phyloP scores from a whole-genome alignment of 1,140 invertebrate species.

The Carposina sasakii region DNA sequence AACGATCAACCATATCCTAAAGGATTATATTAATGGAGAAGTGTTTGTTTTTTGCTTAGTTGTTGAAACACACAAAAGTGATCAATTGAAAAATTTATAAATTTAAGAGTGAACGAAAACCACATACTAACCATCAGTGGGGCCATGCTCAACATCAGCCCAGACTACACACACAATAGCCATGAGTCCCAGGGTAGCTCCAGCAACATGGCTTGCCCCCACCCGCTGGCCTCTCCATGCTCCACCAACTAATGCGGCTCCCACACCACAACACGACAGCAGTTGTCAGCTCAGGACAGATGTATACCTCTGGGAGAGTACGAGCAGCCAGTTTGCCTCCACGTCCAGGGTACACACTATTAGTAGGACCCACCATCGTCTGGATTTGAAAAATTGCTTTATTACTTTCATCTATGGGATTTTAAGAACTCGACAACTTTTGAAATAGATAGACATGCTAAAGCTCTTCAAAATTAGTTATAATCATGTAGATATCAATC shows the following conservation, averaged over 20 bases:
- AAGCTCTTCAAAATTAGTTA: no score
- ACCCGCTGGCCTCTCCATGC: slow-evolving; percentile 80
- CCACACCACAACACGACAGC: slow-evolving; percentile 90
- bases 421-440: no score
- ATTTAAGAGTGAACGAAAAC: slow-evolving; percentile 15
- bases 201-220: slow-evolving; percentile 82
- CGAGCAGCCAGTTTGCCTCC: slow-evolving; percentile 60
- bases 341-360: slow-evolving; percentile 77
- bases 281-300: slow-evolving; percentile 79
- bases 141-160: slow-evolving; percentile 84
- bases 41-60: no score
- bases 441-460: no score
- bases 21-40: no score
- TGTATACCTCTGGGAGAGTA: slow-evolving; percentile 64
- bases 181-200: slow-evolving; percentile 85
- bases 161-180: slow-evolving; percentile 88
- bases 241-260: slow-evolving; percentile 83
- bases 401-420: no score
- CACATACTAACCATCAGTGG: slow-evolving; percentile 75
- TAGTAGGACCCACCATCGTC: slow-evolving; percentile 56
- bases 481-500: no score
- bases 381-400: slow-evolving; percentile 16
- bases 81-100: slow-evolving; percentile 5
- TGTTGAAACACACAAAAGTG: slow-evolving; percentile 11
- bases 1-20: no score